Evolutionary conservation across 92 coral and sea anemone species (phyloP).

Genomic region (Epizoanthus scotinus): DNA sequence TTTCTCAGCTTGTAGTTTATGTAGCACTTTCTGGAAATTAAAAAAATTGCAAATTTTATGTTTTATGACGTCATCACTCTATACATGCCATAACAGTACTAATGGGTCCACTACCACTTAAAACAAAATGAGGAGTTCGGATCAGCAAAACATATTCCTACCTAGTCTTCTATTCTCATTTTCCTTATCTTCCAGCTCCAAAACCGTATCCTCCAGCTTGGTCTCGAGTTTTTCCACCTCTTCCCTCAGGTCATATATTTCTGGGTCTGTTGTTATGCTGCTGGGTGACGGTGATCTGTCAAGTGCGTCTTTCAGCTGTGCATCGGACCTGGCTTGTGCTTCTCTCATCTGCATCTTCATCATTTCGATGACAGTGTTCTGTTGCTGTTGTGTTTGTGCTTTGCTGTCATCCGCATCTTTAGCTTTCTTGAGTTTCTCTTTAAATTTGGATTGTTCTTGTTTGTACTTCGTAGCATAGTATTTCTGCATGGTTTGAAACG

Average conservation of each 20-base stretch:
- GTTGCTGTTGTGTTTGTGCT: conserved; percentile 79
- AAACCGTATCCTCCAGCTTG: conserved; percentile 81
- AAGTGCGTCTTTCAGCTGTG: conserved; percentile 75
- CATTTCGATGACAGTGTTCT: conserved; percentile 86
- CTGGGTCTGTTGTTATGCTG: conserved; percentile 80
- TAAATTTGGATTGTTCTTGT: conserved; percentile 65
- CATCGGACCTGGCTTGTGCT: conserved; percentile 86
- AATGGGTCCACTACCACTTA: neutral
- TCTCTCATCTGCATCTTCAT: conserved; percentile 98
- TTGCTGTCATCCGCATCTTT: conserved; percentile 69
- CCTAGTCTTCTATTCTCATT: conserved; percentile 83
- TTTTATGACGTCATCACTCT: no score
- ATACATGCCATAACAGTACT: no score
- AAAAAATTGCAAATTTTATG: no score
- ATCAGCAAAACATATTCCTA: conserved; percentile 19
- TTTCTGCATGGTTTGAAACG: conserved; percentile 18
- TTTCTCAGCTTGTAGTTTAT: no score
- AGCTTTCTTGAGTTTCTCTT: conserved; percentile 75
- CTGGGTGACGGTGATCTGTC: conserved; percentile 70
- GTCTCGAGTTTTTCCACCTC: conserved; percentile 78
- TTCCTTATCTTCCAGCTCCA: conserved; percentile 82
- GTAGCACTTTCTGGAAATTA: no score
- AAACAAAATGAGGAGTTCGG: no score
- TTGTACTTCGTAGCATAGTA: conserved; percentile 70
- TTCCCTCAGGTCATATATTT: conserved; percentile 77